Evolutionary conservation across 1,140 invertebrate species (phyloP), one percentile per base, ranked within the genome.

Genomic region (Neodiprion pinetum): DNA sequence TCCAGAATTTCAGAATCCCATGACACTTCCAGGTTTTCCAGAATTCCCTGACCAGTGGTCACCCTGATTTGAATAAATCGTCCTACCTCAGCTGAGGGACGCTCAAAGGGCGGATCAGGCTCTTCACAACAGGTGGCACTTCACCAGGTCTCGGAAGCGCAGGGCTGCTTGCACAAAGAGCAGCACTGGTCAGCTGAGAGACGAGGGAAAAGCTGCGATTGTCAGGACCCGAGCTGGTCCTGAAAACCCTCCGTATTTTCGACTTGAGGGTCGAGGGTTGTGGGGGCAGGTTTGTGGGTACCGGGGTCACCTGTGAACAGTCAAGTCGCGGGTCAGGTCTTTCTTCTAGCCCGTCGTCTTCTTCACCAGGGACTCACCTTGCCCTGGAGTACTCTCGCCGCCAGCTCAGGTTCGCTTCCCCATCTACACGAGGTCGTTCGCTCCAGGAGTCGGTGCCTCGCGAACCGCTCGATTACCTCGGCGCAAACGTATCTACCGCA

Each of bases 401-500:
- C 90, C 1, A 91, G 81, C 74, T 91, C 91, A 0, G 91, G 90
- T 70, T 92, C 91, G 74, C 89, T 89, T 71, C 91, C 91, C 91
- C 91, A 92, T 47, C 91, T 89, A 73, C 90, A 91, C 4, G 90
- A 89, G 49, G 89, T 90, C 4, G 88, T 89, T 72, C 90, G 86
- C 74, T 92, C 91, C 21, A 92, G 79, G 0, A 92, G 83, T 61
- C 89, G 82, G 77, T 91, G 89, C 48, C 91, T 89, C 0, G 93
- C 90, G 78, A 93, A 92, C 77, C 93, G 92, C 74, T 94, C 92
- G 76, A 96, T 95, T 61, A 93, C 90, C 76, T 95, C 93, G 1
- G 93, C 93, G 80, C 93, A 95, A 12, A 93, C 90, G 79, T 93
- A 91, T 23, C 95, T 89, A 1, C 94, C 93, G 77, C 94, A 95